phyloP scores from a whole-genome alignment of 2,797 vertebrate genomes.

The Balearica regulorum region DNA sequence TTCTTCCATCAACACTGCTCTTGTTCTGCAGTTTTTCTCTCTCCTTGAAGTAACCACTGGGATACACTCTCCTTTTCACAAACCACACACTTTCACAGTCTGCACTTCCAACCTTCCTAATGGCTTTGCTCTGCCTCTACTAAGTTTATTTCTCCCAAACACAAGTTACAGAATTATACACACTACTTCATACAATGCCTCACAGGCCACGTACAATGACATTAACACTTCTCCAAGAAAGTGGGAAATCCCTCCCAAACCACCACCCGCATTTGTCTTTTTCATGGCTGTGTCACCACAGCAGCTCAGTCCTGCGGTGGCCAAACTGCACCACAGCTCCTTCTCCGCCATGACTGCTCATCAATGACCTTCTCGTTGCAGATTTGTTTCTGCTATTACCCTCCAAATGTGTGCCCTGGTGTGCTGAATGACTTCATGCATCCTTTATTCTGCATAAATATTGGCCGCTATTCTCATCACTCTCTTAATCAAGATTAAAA shows the following conservation, averaged over 20 bases:
- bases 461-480: neutral
- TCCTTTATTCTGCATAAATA: neutral
- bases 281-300: neutral
- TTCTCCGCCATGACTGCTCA: neutral
- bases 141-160: neutral
- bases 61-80: neutral
- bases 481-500: neutral
- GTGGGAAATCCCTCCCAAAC: neutral
- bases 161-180: neutral
- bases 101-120: neutral
- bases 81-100: neutral
- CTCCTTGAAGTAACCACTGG: neutral
- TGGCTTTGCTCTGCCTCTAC: neutral
- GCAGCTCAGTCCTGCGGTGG: neutral
- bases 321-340: neutral
- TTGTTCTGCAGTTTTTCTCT: neutral
- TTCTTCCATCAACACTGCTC: neutral
- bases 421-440: neutral
- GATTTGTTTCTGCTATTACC: neutral
- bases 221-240: neutral
- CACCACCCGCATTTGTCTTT: neutral
- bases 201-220: accelerated
- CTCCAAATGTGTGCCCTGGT: neutral
- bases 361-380: neutral
- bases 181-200: neutral